Evolutionary conservation across 2,113 vertebrate genomes (phyloP).

Genomic region (Tachycineta bicolor): DNA sequence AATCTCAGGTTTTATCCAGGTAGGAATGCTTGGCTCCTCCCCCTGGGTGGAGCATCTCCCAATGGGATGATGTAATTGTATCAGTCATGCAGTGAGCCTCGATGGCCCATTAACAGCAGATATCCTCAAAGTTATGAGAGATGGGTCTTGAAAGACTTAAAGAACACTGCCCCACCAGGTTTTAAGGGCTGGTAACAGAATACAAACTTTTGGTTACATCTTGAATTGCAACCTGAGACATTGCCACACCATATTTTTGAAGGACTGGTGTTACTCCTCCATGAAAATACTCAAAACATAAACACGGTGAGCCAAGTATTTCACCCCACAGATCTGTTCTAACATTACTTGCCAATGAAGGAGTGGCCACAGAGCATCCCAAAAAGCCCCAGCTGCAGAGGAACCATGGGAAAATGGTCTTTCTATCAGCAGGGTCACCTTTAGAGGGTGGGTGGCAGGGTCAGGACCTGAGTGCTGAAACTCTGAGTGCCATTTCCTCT

Average conservation of each 20-base stretch:
- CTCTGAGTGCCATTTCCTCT: neutral
- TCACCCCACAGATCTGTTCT: neutral
- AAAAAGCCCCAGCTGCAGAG: neutral
- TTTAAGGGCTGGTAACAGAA: neutral
- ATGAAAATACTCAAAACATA: neutral
- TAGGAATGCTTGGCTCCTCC: neutral
- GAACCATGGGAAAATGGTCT: neutral
- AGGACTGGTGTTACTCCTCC: neutral
- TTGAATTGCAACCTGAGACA: neutral
- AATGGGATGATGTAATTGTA: neutral
- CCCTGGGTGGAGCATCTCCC: neutral
- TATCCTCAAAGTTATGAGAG: neutral
- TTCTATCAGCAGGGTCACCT: neutral
- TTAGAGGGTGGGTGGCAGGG: neutral
- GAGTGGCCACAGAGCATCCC: neutral
- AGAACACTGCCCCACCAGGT: neutral
- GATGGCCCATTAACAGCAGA: neutral
- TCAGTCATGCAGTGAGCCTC: neutral
- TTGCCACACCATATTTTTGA: rapidly evolving
- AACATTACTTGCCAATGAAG: neutral
- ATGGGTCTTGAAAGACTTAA: neutral
- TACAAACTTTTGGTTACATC: neutral
- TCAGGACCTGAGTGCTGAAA: neutral
- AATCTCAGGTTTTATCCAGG: neutral
- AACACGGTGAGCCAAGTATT: rapidly evolving